Conservation (phyloP, 2,113 vertebrate genomes). For the Chroicocephalus ridibundus region DNA sequence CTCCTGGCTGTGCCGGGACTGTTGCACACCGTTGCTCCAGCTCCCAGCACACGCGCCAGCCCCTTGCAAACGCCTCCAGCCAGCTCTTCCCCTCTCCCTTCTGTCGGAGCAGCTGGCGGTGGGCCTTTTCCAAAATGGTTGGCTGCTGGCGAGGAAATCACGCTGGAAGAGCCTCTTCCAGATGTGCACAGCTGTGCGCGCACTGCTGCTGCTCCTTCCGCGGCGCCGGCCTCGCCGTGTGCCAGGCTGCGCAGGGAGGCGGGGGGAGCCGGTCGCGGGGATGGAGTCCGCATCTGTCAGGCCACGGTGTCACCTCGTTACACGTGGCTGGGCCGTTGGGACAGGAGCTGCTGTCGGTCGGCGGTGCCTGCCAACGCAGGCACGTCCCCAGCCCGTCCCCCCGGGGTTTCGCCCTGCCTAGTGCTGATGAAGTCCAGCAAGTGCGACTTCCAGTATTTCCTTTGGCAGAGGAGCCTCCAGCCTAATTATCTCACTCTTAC, state of each 20-base stretch:
- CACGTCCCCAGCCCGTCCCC: background rate
- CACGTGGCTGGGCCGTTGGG: background rate
- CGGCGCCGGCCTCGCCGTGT: rapidly evolving
- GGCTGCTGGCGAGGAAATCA: background rate
- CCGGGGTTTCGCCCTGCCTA: background rate
- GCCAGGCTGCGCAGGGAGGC: background rate
- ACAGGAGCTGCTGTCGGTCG: background rate
- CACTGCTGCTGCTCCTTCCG: rapidly evolving
- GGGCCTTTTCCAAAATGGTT: background rate
- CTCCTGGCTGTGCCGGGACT: background rate
- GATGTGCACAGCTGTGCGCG: background rate
- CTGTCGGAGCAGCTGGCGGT: background rate
- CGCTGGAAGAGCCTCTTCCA: background rate
- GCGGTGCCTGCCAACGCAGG: background rate
- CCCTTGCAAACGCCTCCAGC: background rate
- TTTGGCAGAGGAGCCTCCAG: slow-evolving; percentile 45
- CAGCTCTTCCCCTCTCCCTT: background rate
- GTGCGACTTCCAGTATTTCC: background rate
- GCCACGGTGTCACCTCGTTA: background rate
- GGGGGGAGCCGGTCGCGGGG: background rate
- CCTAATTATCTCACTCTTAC: background rate
- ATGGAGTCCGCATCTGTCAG: rapidly evolving
- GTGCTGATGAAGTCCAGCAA: background rate
- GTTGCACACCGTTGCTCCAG: rapidly evolving
- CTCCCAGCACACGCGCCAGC: rapidly evolving